These are phyloP conservation scores for Pinna nobilis DNA, from an alignment of 1,140 invertebrate genomes.

Conservation along the genomic window DNA sequence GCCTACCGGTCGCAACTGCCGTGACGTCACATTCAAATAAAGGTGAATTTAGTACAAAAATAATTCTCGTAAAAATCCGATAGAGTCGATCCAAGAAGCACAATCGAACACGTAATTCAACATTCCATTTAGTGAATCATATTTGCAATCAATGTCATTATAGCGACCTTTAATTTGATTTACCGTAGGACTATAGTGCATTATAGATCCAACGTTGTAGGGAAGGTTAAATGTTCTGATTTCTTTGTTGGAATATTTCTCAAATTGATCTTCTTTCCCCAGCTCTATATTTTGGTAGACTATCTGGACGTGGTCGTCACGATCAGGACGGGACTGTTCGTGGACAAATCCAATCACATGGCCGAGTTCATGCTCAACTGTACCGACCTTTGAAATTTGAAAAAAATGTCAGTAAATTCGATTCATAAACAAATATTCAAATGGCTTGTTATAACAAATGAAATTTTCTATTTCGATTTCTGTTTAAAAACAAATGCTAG, in stretches of 20 bases:
- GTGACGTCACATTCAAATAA: too few relatives aligned
- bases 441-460: too few relatives aligned
- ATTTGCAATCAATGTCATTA: neutral
- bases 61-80: neutral
- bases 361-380: conserved; percentile 36
- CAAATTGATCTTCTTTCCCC: conserved; percentile 24
- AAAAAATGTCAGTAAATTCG: too few relatives aligned
- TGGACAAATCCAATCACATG: conserved; percentile 46
- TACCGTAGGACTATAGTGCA: conserved; percentile 45
- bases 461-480: too few relatives aligned
- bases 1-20: too few relatives aligned
- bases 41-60: too few relatives aligned
- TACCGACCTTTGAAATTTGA: conserved; percentile 19
- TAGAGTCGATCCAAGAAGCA: too few relatives aligned
- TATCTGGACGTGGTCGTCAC: conserved; percentile 36
- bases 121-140: too few relatives aligned
- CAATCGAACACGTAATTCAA: too few relatives aligned
- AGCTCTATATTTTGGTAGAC: conserved; percentile 28
- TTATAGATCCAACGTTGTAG: conserved; percentile 41
- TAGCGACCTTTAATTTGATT: neutral
- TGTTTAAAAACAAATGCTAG: too few relatives aligned
- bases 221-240: conserved; percentile 32
- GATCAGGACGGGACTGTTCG: conserved; percentile 43
- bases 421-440: too few relatives aligned
- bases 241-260: conserved; percentile 24